Evolutionary conservation across 2,888 invertebrate species (phyloP), one percentile per base, ranked within the genome.

Genomic region (Anthophora plumipes): DNA sequence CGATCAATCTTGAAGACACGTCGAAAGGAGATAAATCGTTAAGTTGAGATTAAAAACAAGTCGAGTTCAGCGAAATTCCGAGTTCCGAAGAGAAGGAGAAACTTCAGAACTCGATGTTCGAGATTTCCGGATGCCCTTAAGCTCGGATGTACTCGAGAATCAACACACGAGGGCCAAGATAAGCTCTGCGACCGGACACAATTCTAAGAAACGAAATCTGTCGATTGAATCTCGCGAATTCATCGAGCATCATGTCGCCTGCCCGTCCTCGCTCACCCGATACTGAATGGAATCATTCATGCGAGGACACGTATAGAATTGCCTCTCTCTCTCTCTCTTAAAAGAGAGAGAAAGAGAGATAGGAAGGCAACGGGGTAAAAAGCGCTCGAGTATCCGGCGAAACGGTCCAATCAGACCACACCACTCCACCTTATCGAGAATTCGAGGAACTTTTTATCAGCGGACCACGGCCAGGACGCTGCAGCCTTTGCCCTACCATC

Each of bases 211-310:
- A 67, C 60, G 48, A 55, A 75, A 57, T 69, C 69, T 25, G 39
- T 31, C 31, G 55, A 71, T 83, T 20, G 55, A 50, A 72, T 77
- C 68, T 76, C 52, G 75, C 79, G 66, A 82, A 71, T 80, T 43
- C 73, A 77, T 70, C 78, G 69, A 61, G 46, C 77, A 39, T 20
- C 68, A 17, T 39, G 39, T 60, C 54, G 46, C 22, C 37, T 70
- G 57, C 66, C 55, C 52, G 48, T 43, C 41, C 31, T 31, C 59
- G n/a, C 31, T 52, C 71, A 76, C 66, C 83, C 84, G 83, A 78
- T 80, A 68, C 87, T 91, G 83, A 90, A 91, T 91, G 89, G 90
- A 89, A 88, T 91, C 90, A 90, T 91, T 91, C 89, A 91, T 88
- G 87, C 88, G 78, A 77, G 84, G 86, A 79, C 80, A 75, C 76